Conservation (phyloP, 2,888 invertebrate genomes). For the Ctenicera cuprea region DNA sequence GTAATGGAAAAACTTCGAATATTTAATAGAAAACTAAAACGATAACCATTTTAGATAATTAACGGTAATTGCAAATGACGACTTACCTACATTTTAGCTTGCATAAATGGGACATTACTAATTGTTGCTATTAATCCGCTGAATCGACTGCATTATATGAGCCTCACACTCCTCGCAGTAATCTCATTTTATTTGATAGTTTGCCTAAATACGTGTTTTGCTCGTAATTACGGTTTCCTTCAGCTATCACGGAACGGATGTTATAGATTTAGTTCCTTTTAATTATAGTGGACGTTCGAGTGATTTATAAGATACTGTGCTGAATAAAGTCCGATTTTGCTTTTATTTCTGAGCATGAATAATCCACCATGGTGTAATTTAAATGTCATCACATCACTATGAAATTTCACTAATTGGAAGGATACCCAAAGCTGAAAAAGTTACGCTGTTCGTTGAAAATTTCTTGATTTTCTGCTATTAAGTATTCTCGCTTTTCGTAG, state of each 20-base stretch:
- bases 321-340: neutral
- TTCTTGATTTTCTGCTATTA: constrained; percentile 1
- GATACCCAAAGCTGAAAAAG: neutral
- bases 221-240: neutral
- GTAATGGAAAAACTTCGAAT: no score
- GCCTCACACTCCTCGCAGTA: neutral
- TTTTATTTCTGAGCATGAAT: neutral
- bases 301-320: neutral
- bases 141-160: constrained; percentile 17
- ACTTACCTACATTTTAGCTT: neutral
- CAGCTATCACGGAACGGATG: neutral
- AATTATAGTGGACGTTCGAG: neutral
- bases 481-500: neutral
- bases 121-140: neutral
- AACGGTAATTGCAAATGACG: no score
- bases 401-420: neutral
- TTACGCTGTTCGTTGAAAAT: neutral
- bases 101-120: neutral
- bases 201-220: neutral
- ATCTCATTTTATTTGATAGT: neutral
- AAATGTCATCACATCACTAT: neutral
- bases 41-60: no score
- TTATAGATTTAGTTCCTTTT: neutral
- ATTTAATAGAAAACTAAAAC: no score
- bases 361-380: neutral